Evolutionary conservation across 2,797 vertebrate genomes (phyloP).

Genomic region (Acanthopagrus latus): DNA sequence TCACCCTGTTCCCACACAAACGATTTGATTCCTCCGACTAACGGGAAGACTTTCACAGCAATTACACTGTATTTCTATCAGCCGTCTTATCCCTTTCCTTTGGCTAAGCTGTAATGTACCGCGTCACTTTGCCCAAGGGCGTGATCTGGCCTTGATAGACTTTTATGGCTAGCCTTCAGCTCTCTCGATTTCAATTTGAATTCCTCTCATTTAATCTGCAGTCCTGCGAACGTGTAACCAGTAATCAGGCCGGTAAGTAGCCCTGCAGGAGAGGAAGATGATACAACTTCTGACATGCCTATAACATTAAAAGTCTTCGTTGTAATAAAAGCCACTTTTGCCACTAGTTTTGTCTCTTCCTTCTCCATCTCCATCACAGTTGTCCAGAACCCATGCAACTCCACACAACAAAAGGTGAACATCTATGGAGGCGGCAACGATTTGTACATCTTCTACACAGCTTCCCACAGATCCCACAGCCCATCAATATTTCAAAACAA

Average conservation of each 20-base stretch:
- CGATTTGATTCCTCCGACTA: conserved; percentile 69
- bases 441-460: conserved; percentile 45
- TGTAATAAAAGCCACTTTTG: neutral
- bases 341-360: neutral
- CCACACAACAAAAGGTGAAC: conserved; percentile 38
- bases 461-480: conserved; percentile 40
- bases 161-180: conserved; percentile 47
- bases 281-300: neutral
- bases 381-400: neutral
- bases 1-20: conserved; percentile 57
- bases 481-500: conserved; percentile 61
- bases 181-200: conserved; percentile 56
- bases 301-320: neutral
- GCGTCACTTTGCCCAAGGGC: conserved; percentile 69
- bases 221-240: conserved; percentile 19
- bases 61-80: conserved; percentile 68
- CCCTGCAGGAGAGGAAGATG: conserved; percentile 17
- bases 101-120: conserved; percentile 62
- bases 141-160: conserved; percentile 62
- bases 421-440: conserved; percentile 14
- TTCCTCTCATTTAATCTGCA: conserved; percentile 39
- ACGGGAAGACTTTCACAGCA: conserved; percentile 68
- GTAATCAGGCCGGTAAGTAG: conserved; percentile 27
- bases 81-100: conserved; percentile 55
- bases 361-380: neutral